Base-by-base conservation (phyloP, 2,888 invertebrate genomes). In the Chloroclystis v-ata region DNA sequence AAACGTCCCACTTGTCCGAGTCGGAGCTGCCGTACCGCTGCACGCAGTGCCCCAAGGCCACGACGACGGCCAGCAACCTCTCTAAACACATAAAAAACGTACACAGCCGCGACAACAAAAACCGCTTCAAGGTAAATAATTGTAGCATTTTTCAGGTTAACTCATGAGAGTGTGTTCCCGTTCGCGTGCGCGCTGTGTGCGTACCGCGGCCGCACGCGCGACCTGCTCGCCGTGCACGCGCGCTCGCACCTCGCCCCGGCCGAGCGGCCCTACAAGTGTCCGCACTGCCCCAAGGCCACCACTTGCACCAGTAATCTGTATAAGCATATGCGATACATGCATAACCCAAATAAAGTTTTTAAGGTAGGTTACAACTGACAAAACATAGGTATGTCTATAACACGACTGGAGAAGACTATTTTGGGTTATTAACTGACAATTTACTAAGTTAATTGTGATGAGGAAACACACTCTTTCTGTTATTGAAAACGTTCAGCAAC, bases 271-370 rank as follows among this genome's bases (percentile, higher is more conserved):
- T 86, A 68, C 54, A 84, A 82, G 59, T 86, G 86, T 48, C 57
- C 78, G 0, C 78, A 78, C 45, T 86, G 86, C 51, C 75, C 79
- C 0, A 85, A 83, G 49, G 65, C 81, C 0, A 79, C 82, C 0
- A 81, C 82, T 1, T 85, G 85, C 0, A 65, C 84, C 0, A 86
- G 86, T 59, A 86, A 86, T 55, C 67, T 86, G 1, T 75, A 78
- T 3, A 86, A 85, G 56, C 86, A 86, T 44, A 75, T 85, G 68
- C 68, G 82, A 32, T 83, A 84, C 51, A 81, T 85, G 1, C 86
- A 86, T 51, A 84, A 76, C 48, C 78, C 75, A 25, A 70, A 60
- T n/a, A 76, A 83, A 50, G 81, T 83, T 8, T 76, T 65, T 56
- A 85, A 84, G 78, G 86, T 85, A 72, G 47, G 16, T 20, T 20